Conservation (phyloP, 2,797 vertebrate genomes). For the Hoplostethus mediterraneus region DNA sequence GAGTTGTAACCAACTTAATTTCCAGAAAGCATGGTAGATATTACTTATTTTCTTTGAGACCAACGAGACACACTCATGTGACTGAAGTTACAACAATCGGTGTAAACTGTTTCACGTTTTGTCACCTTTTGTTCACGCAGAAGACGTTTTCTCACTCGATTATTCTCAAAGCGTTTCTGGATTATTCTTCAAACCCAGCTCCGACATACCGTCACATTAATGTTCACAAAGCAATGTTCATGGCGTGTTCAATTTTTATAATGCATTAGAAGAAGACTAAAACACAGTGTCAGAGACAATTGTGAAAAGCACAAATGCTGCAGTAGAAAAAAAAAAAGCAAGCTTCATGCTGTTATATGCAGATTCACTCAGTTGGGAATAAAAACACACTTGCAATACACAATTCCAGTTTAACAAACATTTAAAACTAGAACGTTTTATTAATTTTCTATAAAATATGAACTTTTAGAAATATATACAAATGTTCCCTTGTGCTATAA, state of each 20-base stretch:
- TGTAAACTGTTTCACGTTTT: neutral
- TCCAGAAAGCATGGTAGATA: neutral
- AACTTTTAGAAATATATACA: constrained; percentile 92
- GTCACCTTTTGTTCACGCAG: neutral
- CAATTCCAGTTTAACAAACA: constrained; percentile 54
- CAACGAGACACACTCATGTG: no score
- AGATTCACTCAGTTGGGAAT: constrained; percentile 22
- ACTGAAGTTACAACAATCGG: no score
- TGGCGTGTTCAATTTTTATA: constrained; percentile 4
- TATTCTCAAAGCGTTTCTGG: constrained; percentile 6
- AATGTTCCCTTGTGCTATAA: constrained; percentile 83
- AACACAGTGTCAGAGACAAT: neutral
- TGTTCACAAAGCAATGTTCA: neutral
- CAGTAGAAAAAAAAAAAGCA: neutral
- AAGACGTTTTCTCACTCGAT: neutral
- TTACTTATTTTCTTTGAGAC: neutral
- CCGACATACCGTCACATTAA: constrained; percentile 11
- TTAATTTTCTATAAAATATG: constrained; percentile 96
- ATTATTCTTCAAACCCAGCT: constrained; percentile 6
- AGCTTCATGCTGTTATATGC: constrained; percentile 6
- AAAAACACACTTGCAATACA: constrained; percentile 39
- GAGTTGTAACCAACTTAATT: neutral
- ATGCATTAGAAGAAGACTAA: neutral
- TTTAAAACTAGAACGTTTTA: constrained; percentile 93
- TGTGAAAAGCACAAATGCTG: constrained; percentile 6